Conservation (phyloP, 2,113 vertebrate species). For the Herpailurus yagouaroundi region DNA sequence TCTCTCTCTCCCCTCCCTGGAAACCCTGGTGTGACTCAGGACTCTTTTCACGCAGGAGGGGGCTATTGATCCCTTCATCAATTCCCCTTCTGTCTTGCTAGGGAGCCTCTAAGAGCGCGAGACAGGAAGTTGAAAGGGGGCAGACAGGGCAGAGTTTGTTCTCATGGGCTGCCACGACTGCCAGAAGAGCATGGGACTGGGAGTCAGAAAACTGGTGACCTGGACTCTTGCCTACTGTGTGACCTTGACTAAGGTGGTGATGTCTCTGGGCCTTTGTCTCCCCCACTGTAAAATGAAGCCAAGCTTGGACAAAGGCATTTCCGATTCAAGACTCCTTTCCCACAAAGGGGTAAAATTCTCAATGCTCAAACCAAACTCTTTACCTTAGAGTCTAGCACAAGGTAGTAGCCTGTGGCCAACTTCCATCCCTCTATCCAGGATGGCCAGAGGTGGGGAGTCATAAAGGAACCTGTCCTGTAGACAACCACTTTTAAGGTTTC, state of each 20-base stretch:
- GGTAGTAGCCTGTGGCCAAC: background rate
- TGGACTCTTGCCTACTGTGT: background rate
- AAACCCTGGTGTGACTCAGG: background rate
- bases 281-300: background rate
- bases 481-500: background rate
- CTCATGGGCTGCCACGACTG: background rate
- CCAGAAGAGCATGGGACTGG: background rate
- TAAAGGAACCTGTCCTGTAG: background rate
- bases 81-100: conserved; percentile 1
- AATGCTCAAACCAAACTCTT: background rate
- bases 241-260: background rate
- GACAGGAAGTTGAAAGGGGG: background rate
- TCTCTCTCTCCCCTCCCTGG: background rate
- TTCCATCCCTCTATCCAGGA: background rate
- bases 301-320: background rate
- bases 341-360: background rate
- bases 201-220: background rate
- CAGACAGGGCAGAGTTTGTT: background rate
- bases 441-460: background rate
- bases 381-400: background rate
- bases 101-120: background rate
- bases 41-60: background rate
- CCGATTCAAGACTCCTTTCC: conserved; percentile 7
- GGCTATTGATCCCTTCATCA: background rate
- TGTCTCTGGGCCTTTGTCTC: background rate